Evolutionary conservation across 2,113 vertebrate species (phyloP).

Genomic region (Rostratula benghalensis): DNA sequence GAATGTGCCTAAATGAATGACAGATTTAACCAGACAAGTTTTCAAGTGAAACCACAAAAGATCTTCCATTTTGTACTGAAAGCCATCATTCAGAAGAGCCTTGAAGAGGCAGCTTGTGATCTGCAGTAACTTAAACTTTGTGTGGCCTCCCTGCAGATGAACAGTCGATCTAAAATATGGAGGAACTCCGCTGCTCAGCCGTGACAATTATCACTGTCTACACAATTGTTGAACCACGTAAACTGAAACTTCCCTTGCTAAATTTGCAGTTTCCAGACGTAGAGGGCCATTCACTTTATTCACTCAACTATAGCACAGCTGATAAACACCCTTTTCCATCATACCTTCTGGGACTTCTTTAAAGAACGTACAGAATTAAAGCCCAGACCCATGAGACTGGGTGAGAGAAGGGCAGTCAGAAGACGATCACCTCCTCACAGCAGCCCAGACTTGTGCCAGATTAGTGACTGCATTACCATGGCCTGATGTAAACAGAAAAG

Average conservation of each 20-base stretch:
- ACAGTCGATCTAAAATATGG: background rate
- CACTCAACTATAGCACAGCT: background rate
- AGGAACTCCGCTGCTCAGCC: background rate
- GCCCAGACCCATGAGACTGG: background rate
- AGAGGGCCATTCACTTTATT: background rate
- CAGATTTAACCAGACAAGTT: background rate
- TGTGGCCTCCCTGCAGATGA: background rate
- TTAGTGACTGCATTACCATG: conserved; percentile 3
- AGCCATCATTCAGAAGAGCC: background rate
- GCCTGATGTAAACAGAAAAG: conserved; percentile 18
- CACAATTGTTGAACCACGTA: background rate
- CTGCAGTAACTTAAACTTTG: background rate
- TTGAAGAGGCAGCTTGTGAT: background rate
- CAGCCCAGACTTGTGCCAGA: background rate
- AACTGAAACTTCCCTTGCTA: background rate
- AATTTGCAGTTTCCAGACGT: background rate
- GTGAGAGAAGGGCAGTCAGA: background rate
- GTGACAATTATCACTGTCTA: background rate
- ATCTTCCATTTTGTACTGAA: background rate
- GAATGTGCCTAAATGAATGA: background rate
- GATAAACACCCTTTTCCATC: background rate
- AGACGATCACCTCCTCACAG: background rate
- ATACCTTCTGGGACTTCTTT: background rate
- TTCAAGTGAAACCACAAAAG: background rate
- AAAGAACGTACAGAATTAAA: background rate